Evolutionary conservation across 2,888 invertebrate species (phyloP), one percentile per base, ranked within the genome.

Genomic region (Trichogramma evanescens): DNA sequence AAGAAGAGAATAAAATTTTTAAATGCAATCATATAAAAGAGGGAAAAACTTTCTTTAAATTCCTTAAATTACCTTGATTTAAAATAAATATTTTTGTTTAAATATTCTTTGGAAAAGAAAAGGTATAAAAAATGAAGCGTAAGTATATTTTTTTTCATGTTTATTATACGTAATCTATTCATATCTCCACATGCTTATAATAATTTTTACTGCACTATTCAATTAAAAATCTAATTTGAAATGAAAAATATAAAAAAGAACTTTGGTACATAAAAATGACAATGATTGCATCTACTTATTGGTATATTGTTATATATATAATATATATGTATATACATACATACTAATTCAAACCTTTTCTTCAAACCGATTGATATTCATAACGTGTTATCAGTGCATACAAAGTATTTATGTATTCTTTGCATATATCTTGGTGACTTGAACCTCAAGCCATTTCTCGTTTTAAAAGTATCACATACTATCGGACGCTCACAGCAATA

Each of bases 241-340:
- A 74, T 74, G 76, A 73, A 74, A 74, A 74, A 74, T 73, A 69
- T 70, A 72, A 59, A 59, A 72, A 72, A 74, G 75, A 76, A 76
- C 77, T 77, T 77, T 77, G 77, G 77, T 77, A 76, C 73, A 73
- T 74, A 75, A 76, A 75, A 74, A 76, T 74, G 72, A 72, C 72
- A 70, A 73, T 65, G 67, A 26, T 26, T 26, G 26, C 26, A 26
- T 26, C 26, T 26, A 26, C 26, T 26, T 26, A 26, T 26, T 26
- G 26, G 26, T 26, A 26, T 26, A 26, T 26, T 26, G 26, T 26
- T 26, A 26, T 26, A 26, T 26, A 26, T 26, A 26, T 26, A 2
- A 26, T 26, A 26, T 26, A 26, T 26, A 26, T 26, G 66, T 68
- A 70, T 70, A 71, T 68, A 63, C 67, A 68, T 68, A 68, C 64